Evolutionary conservation across 2,888 invertebrate genomes (phyloP).

Genomic region (Mystacides longicornis): DNA sequence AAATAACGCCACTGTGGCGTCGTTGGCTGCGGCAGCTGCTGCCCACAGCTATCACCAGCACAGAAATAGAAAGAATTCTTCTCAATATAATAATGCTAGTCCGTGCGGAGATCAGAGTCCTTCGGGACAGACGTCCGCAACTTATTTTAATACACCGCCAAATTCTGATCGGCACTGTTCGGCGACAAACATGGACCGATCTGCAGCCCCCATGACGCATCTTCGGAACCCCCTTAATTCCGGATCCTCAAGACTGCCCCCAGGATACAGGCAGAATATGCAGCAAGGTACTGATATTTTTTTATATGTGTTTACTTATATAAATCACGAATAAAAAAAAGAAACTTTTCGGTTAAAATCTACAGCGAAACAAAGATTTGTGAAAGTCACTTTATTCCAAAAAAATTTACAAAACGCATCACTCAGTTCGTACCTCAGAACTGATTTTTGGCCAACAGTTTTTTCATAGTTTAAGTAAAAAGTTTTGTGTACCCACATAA

Average conservation of each 20-base stretch:
- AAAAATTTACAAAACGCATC: too few relatives aligned
- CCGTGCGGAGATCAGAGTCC: not conserved
- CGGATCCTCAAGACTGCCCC: conserved; percentile 41
- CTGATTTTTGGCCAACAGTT: too few relatives aligned
- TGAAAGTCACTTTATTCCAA: too few relatives aligned
- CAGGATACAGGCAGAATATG: conserved; percentile 43
- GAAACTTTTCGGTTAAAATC: too few relatives aligned
- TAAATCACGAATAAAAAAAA: too few relatives aligned
- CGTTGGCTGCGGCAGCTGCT: conserved; percentile 45
- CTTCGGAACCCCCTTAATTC: conserved; percentile 41
- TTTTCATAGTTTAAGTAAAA: too few relatives aligned
- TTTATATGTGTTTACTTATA: too few relatives aligned
- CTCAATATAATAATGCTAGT: conserved; percentile 33
- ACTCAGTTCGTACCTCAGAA: too few relatives aligned
- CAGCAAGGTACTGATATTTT: conserved; percentile 45
- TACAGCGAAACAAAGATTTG: too few relatives aligned
- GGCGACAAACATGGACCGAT: not conserved
- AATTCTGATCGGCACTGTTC: conserved; percentile 7
- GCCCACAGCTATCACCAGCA: conserved; percentile 46
- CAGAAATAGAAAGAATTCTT: conserved; percentile 43
- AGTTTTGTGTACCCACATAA: too few relatives aligned
- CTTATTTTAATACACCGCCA: conserved; percentile 8
- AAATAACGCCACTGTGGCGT: conserved; percentile 47
- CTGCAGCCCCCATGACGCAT: conserved; percentile 44
- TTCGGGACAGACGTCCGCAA: not conserved